Base-by-base conservation (phyloP, 2,113 vertebrate genomes). In the Mesocricetus auratus region DNA sequence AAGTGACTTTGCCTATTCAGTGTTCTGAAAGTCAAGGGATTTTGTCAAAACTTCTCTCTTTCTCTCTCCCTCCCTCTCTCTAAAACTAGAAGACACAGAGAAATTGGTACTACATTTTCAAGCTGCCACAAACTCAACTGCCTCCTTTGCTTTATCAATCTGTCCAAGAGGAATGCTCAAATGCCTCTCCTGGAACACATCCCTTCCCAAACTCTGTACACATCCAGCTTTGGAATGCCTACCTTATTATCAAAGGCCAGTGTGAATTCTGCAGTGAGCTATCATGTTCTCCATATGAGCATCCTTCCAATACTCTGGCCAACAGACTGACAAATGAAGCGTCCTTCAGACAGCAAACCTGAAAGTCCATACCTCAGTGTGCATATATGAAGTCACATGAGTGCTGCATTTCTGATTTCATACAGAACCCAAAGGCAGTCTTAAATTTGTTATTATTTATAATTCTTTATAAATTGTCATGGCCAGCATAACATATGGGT, bases 391-490 rank as follows among this genome's bases (percentile, higher is more conserved):
- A 62, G 93, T 66, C 45, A 47, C 64, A 81, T 90, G 89, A 91
- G 21, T 74, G 81, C n/a, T 96, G 81, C 92, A 97, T 93, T 97
- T 97, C 85, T 94, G 45, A 93, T 92, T 97, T 97, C 81, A 81
- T 62, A 90, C 81, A 94, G 93, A 97, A 94, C 19, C 78, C 64
- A 97, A 95, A 96, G 60, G 47, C 62, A 86, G 73, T 33, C 90
- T 95, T 92, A 90, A 96, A 45, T 87, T 94, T 58, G 66, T 93
- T 97, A 94, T 96, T 91, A 68, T 93, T 60, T 62, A 89, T 53
- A 91, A 88, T 66, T 19, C n/a, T 73, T 96, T 87, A 24, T 58
- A 96, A 94, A 81, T 45, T 73, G 66, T 71, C 71, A 96, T 42
- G 89, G 77, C 97, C 74, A 89, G 42, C 31, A 45, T 93, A 86